A percentile compares a stretch with the other conserved stretches of the same genome.
Conservation (phyloP, 2,797 vertebrate species). For the Myiothlypis coronata region DNA sequence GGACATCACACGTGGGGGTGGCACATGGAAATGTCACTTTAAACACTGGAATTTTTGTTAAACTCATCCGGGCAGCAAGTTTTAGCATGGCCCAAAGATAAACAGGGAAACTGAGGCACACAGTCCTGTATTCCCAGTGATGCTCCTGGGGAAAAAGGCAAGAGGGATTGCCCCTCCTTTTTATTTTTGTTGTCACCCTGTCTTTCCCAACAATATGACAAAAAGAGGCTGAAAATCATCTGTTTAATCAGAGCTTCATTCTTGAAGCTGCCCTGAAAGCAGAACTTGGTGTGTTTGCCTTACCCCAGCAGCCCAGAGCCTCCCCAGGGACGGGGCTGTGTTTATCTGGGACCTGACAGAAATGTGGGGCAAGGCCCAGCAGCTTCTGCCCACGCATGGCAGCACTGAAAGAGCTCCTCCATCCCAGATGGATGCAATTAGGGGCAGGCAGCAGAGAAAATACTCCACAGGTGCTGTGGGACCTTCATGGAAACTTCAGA, state of each 20-base stretch:
- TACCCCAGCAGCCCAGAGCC: neutral
- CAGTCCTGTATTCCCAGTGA: neutral
- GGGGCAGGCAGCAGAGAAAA: neutral
- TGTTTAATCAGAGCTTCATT: neutral
- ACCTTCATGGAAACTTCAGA: neutral
- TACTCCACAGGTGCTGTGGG: conserved; percentile 21
- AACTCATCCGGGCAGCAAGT: neutral
- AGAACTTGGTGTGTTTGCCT: rapidly evolving
- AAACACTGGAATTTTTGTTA: neutral
- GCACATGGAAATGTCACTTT: neutral
- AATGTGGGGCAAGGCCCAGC: neutral
- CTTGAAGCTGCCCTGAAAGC: neutral
- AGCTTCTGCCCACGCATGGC: neutral
- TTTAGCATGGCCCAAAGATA: neutral
- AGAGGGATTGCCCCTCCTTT: neutral
- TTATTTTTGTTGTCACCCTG: neutral
- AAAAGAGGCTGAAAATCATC: neutral
- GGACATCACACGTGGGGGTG: neutral
- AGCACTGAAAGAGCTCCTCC: neutral
- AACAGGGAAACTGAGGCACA: neutral
- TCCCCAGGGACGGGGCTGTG: neutral
- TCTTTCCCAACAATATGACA: rapidly evolving
- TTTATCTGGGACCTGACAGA: neutral
- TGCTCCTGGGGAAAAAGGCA: neutral
- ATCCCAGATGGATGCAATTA: conserved; percentile 40